Base-by-base conservation (phyloP, 37 sponge, comb jelly and placozoan genomes). In the Amphimedon queenslandica region DNA sequence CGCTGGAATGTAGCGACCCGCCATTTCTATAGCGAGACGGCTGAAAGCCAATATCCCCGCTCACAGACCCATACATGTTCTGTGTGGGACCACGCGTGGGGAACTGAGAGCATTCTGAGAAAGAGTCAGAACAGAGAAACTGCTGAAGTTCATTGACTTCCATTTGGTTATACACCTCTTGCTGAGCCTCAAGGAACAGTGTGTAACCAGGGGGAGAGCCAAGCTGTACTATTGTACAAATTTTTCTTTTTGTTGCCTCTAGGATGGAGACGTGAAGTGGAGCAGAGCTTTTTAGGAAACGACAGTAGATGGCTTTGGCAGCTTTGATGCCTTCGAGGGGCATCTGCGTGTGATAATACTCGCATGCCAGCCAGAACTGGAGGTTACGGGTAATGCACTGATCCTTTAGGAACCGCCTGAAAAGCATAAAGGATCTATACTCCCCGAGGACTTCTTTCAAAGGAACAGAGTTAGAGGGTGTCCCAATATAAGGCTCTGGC, bases 321-420 rank as follows among this genome's bases (percentile, higher is more conserved):
- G 41, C 25, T 47, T 47, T 13, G 20, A 82, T 61, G 21, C 65
- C 57, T 1, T 47, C 28, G 57, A 81, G 67, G 0, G 37, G n/a
- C 0, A 24, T 29, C 2, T 18, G 58, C 36, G 34, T 31, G 25
- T 42, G 51, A 42, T 67, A 87, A 38, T 58, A 42, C 18, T 81
- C 73, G 74, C 88, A 87, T 0, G 78, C 77, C 31, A 77, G 40
- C 88, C 88, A 87, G 57, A 87, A 87, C 63, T 69, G 61, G 37
- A 87, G 74, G 70, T 87, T 87, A 35, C 82, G 34, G 1, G 71
- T 66, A 40, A 77, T 81, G 40, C 82, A 81, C 37, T 77, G 78
- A 21, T 77, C 78, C 36, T 77, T 71, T 20, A 87, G 55, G 33
- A 82, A 87, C 32, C 78, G 73, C 41, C 82, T 71, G 56, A 87